Evolutionary conservation across 2,797 vertebrate species (phyloP).

Genomic region (Lindbergichthys nudifrons): DNA sequence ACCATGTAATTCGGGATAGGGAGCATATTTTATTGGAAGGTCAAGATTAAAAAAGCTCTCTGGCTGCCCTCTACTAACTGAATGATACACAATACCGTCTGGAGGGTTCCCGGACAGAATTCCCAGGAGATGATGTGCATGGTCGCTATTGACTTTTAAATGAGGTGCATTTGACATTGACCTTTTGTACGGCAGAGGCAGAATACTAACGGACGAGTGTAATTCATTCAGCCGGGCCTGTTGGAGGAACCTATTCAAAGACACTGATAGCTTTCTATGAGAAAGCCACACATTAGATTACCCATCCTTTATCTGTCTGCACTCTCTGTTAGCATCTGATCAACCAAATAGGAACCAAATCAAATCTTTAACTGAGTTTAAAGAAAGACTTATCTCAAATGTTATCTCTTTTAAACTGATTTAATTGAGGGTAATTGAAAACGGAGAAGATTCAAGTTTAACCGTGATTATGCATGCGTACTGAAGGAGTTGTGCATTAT

Average conservation of each 20-base stretch:
- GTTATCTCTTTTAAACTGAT: slow-evolving; percentile 38
- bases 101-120: slow-evolving; percentile 78
- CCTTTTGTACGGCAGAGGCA: slow-evolving; percentile 80
- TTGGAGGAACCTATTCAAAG: slow-evolving; percentile 75
- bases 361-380: slow-evolving; percentile 44
- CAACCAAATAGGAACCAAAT: slow-evolving; percentile 65
- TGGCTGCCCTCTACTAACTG: slow-evolving; percentile 80
- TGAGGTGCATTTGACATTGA: slow-evolving; percentile 86
- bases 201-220: slow-evolving; percentile 84
- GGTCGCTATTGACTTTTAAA: slow-evolving; percentile 86
- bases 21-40: slow-evolving; percentile 86
- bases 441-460: slow-evolving; percentile 31
- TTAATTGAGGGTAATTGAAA: slow-evolving; percentile 49
- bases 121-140: slow-evolving; percentile 85
- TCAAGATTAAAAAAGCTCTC: slow-evolving; percentile 84
- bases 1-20: slow-evolving; percentile 82
- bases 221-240: slow-evolving; percentile 79
- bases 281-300: slow-evolving; percentile 77
- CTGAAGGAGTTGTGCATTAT: slow-evolving; percentile 15
- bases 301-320: slow-evolving; percentile 76
- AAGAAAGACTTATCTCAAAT: slow-evolving; percentile 47
- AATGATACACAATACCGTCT: slow-evolving; percentile 83
- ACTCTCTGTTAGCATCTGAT: slow-evolving; percentile 71
- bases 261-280: slow-evolving; percentile 75
- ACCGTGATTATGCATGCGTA: slow-evolving; percentile 31